Evolutionary conservation across 2,888 invertebrate genomes (phyloP), one percentile per base, ranked within the genome.

Genomic region (Pomacea canaliculata): DNA sequence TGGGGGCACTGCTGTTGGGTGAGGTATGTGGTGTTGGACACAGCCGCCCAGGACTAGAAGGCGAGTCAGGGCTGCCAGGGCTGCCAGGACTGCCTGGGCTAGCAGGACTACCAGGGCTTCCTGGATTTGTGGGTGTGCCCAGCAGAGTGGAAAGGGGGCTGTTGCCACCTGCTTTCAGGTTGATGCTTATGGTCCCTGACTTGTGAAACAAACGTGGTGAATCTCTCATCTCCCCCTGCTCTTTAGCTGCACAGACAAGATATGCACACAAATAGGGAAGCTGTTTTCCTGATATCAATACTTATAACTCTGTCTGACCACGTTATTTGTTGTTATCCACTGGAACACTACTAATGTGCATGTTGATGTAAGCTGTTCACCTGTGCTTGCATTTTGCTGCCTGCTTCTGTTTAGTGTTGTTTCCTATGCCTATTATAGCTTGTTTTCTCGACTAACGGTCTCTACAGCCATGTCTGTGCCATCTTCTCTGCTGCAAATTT

Each of bases 181-280:
- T 84, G 68, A 88, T 87, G 81, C 84, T 87, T 76, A 87, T 88
- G 71, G 80, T 63, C 49, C 46, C 19, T 27, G 78, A 70, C 76
- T 80, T 80, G 60, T 83, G 80, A 71, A 85, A 71, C 65, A 87
- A 80, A 65, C 85, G 83, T 46, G 88, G 84, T 48, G 84, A 81
- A n/a, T 87, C 88, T 76, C 84, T 82, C 69, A 84, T 68, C 27
- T 87, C 86, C 46, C 83, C 79, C 77, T 85, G 85, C 59, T 87
- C 87, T 83, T 86, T 87, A 60, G 82, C 87, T 86, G 80, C 23
- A 82, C 79, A 62, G 46, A 69, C 23, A 73, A 68, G 76, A 59
- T 56, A 56, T 56, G 16, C 51, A 56, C 51, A 56, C 51, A 56
- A 37, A 37, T 37, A 37, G 5, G 37, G 5, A 3, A 37, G 37